phyloP scores from a whole-genome alignment of 2,888 invertebrate genomes.

The Pegoplata infirma region DNA sequence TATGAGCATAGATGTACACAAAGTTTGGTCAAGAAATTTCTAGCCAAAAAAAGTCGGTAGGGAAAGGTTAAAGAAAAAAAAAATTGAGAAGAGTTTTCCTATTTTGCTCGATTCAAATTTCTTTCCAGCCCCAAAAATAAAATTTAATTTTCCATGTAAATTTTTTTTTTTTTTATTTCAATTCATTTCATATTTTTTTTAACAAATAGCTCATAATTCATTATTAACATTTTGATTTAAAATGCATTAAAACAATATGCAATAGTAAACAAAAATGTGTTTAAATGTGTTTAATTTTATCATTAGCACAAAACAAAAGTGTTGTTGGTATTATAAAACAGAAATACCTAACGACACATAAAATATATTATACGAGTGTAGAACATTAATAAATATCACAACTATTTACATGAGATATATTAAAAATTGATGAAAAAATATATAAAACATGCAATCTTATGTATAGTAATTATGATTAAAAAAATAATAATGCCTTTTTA shows the following conservation, averaged over 20 bases:
- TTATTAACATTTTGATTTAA: constrained; percentile 46
- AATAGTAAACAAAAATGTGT: constrained; percentile 39
- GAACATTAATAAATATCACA: constrained; percentile 50
- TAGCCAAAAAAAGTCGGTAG: too few species aligned
- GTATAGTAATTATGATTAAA: constrained; percentile 36
- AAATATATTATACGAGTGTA: constrained; percentile 17
- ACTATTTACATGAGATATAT: constrained; percentile 44
- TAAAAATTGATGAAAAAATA: constrained; percentile 41
- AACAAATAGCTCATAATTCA: background rate
- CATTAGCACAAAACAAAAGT: constrained; percentile 17
- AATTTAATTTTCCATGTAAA: background rate
- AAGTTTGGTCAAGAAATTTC: too few species aligned
- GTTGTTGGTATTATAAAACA: constrained; percentile 31
- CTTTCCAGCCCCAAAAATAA: background rate
- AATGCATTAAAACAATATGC: constrained; percentile 49
- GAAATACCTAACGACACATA: constrained; percentile 23
- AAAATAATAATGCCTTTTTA: constrained; percentile 32
- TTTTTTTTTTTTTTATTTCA: background rate
- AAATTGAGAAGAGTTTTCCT: too few species aligned
- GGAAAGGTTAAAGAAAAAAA: too few species aligned
- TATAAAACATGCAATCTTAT: constrained; percentile 54
- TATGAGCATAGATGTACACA: too few species aligned
- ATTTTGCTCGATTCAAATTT: too few species aligned
- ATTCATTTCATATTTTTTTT: background rate
- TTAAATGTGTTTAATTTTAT: background rate